A percentile compares a stretch with the other conserved stretches of the same genome.
Evolutionary conservation across 92 coral and sea anemone species (phyloP).

Genomic region (Nematostella vectensis): DNA sequence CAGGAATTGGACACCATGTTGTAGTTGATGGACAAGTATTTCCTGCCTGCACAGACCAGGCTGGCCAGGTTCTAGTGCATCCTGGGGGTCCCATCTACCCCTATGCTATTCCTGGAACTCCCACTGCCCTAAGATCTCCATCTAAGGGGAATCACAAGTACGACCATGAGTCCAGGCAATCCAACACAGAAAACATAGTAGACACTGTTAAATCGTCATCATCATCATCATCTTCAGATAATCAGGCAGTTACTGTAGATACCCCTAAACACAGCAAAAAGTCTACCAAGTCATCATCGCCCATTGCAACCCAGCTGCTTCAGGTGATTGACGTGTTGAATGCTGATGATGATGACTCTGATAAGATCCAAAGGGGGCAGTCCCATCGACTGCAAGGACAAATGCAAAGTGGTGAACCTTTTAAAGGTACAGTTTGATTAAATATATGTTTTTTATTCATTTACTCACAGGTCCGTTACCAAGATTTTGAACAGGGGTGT

Average conservation of each 20-base stretch:
- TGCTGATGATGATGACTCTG: conserved; percentile 56
- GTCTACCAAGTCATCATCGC: conserved; percentile 47
- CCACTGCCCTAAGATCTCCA: neutral
- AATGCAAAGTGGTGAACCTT: no score
- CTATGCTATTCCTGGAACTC: conserved; percentile 8
- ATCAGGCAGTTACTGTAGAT: conserved; percentile 2
- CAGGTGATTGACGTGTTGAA: conserved; percentile 85
- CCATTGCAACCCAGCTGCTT: conserved; percentile 73
- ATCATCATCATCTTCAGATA: conserved; percentile 1
- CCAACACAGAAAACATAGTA: neutral
- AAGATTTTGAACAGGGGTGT: no score
- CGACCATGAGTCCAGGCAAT: neutral
- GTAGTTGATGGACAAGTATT: conserved; percentile 5
- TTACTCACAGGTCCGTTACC: no score
- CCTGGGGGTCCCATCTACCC: conserved; percentile 22
- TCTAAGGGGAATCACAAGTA: conserved; percentile 3
- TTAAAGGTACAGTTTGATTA: no score
- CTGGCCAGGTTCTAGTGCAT: conserved; percentile 16
- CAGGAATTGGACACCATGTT: conserved; percentile 13
- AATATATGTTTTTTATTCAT: no score
- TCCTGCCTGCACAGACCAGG: conserved; percentile 10
- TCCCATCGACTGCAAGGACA: no score
- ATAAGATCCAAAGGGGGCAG: neutral
- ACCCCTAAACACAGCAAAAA: conserved; percentile 1
- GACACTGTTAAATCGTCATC: conserved; percentile 8